Base-by-base conservation (phyloP, 2,888 invertebrate genomes). In the Drosophila quasianomalipes region DNA sequence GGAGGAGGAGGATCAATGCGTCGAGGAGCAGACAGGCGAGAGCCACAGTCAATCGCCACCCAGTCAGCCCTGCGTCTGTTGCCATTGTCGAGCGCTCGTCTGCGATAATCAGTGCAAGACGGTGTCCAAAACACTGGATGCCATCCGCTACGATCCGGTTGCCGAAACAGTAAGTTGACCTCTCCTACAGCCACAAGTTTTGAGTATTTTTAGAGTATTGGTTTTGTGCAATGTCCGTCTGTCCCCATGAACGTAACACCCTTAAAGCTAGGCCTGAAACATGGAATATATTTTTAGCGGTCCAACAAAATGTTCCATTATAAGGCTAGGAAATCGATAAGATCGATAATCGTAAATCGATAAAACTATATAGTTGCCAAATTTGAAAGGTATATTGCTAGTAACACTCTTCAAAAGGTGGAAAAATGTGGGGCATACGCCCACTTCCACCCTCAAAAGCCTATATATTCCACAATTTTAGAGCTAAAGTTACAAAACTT, bases 31-130 rank as follows among this genome's bases (percentile, higher is more conserved):
- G 60, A 54, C 3, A 4, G 47, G 31, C 1, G 51, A 41, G 0
- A 5, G 19, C 31, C 28, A 28, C 5, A 6, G 10, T n/a, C 39
- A 19, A 4, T 35, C 47, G 9, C 7, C 51, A 2, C 47, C 49
- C 9, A 52, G 66, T 5, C 44, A 54, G 19, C 53, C 76, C 28
- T 92, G 91, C n/a, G 22, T 74, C 22, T 91, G 91, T 60, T 91
- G 91, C 47, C 91, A 92, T 60, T 92, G 92, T 39, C 79, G 76
- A 7, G 87, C 85, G 7, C 64, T 81, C 53, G 59, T 75, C 22
- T 78, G 73, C 51, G 81, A 83, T 5, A 77, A 81, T 5, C 72
- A 76, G 28, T 89, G 89, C 64, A 73, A 71, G 22, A 69, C 88
- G 4, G 77, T 92, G 22, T 62, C 82, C 16, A 83, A 81, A 9